phyloP scores from a whole-genome alignment of 2,888 invertebrate species.

The Orchesellides sinensis region DNA sequence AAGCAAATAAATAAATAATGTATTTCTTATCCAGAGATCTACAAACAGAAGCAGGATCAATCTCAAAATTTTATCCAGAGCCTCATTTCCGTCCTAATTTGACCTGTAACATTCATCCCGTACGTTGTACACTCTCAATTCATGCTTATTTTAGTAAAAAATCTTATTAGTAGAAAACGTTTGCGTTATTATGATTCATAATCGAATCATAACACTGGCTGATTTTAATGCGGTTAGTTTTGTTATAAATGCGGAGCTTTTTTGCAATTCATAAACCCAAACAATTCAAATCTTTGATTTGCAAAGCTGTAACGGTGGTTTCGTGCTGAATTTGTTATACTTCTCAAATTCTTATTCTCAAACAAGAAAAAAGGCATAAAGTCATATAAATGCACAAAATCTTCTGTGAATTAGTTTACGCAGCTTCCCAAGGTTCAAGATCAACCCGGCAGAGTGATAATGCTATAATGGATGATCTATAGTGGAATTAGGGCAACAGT shows the following conservation, averaged over 20 bases:
- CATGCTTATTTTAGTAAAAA: conserved; percentile 18
- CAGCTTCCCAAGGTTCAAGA: conserved; percentile 67
- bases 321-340: background rate
- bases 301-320: too few relatives aligned
- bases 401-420: conserved; percentile 61
- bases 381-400: conserved; percentile 9
- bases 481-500: too few relatives aligned
- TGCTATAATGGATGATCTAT: too few relatives aligned
- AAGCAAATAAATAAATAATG: conserved; percentile 6
- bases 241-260: too few relatives aligned
- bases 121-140: conserved; percentile 19
- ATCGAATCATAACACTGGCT: too few relatives aligned
- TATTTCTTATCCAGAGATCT: conserved; percentile 8
- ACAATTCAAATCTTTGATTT: too few relatives aligned
- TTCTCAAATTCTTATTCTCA: conserved; percentile 10
- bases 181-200: too few relatives aligned
- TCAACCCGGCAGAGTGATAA: conserved; percentile 55
- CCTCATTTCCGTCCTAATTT: background rate
- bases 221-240: too few relatives aligned
- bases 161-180: background rate
- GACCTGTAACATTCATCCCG: conserved; percentile 7
- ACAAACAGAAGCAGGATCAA: conserved; percentile 11
- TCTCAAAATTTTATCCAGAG: conserved; percentile 6
- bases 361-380: conserved; percentile 21
- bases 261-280: too few relatives aligned